Evolutionary conservation across 1,140 invertebrate species (phyloP).

Genomic region (Metopolophium dirhodum): DNA sequence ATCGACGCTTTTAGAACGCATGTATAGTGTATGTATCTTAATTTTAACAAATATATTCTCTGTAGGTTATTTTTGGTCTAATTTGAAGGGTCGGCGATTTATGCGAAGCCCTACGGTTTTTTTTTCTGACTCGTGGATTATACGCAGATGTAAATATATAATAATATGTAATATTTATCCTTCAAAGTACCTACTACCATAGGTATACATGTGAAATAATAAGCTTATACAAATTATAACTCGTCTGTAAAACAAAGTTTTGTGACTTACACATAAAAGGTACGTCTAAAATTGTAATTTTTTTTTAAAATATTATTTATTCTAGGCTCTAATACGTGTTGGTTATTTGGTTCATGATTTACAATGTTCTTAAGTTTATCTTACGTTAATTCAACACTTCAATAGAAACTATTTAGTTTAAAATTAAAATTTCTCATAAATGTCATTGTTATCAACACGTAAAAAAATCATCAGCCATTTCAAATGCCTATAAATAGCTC

Average conservation of each 20-base stretch:
- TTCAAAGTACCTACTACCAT: neutral
- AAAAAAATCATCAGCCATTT: neutral
- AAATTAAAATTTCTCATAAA: neutral
- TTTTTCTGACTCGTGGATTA: neutral
- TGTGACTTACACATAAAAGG: neutral
- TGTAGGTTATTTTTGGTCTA: neutral
- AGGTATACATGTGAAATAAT: neutral
- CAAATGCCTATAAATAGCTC: neutral
- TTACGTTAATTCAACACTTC: neutral
- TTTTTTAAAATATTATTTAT: neutral
- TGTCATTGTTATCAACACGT: neutral
- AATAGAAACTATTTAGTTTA: neutral
- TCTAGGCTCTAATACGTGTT: neutral
- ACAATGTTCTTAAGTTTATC: neutral
- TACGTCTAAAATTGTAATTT: neutral
- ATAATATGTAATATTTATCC: neutral
- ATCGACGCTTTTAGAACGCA: neutral
- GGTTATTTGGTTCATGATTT: neutral
- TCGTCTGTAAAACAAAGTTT: neutral
- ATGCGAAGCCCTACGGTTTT: neutral
- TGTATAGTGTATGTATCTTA: neutral
- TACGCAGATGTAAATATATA: neutral
- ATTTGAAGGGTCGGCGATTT: conserved; percentile 16
- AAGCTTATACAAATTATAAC: neutral
- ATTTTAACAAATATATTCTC: neutral